Conservation (phyloP, 2,888 invertebrate species). For the Ashinkailepas kermadecensis region DNA sequence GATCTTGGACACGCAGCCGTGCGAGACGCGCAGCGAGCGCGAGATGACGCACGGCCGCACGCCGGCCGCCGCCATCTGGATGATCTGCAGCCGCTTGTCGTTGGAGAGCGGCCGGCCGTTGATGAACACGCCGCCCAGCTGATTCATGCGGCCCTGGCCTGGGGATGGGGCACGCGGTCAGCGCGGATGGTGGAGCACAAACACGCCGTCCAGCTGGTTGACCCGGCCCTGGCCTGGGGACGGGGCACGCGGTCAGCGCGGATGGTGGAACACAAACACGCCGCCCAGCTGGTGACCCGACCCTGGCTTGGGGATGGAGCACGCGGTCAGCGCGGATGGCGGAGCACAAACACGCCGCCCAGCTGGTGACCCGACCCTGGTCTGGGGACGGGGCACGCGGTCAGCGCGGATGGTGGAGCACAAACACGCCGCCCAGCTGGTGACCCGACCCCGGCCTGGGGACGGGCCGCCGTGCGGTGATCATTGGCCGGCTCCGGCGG, state of each 20-base stretch:
- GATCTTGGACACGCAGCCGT: slow-evolving; percentile 33
- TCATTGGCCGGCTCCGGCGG: no score
- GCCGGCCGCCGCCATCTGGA: slow-evolving; percentile 13
- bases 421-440: no score
- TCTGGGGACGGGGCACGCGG: no score
- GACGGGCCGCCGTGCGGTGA: no score
- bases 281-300: no score
- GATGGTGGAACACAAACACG: no score
- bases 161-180: not conserved
- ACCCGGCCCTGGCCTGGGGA: not conserved
- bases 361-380: no score
- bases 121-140: slow-evolving; percentile 15
- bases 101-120: slow-evolving; percentile 14
- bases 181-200: not conserved
- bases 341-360: no score
- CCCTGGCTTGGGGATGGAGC: no score
- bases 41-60: slow-evolving; percentile 12
- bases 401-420: no score
- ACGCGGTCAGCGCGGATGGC: no score
- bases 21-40: slow-evolving; percentile 25
- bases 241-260: not conserved
- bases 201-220: not conserved
- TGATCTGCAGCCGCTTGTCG: slow-evolving; percentile 8
- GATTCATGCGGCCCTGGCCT: slow-evolving; percentile 8
- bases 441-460: no score